Evolutionary conservation across 2,113 vertebrate genomes (phyloP).

Genomic region (Hemiprocne comata): DNA sequence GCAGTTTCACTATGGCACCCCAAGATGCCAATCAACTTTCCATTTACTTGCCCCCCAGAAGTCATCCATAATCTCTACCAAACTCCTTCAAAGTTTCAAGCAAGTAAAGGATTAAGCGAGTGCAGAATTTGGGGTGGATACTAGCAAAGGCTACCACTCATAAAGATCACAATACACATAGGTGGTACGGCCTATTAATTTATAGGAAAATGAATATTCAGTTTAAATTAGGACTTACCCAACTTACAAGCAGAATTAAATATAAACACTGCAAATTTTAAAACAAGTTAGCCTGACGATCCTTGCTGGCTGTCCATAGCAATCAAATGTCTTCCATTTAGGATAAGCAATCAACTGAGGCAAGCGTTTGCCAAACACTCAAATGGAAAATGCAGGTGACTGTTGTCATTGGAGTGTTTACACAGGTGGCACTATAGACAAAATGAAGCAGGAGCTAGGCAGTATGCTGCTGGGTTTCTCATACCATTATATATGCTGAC

Average conservation of each 20-base stretch:
- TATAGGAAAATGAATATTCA: background rate
- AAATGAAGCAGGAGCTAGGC: conserved; percentile 46
- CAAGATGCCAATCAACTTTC: conserved; percentile 14
- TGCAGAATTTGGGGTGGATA: background rate
- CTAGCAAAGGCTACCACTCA: conserved; percentile 21
- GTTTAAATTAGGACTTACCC: background rate
- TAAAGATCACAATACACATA: background rate
- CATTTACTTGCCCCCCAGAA: background rate
- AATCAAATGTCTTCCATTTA: conserved; percentile 46
- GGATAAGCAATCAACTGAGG: conserved; percentile 28
- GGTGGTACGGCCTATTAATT: background rate
- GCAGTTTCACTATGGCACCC: background rate
- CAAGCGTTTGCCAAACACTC: conserved; percentile 60
- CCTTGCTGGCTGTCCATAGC: conserved; percentile 41
- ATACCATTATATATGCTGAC: background rate
- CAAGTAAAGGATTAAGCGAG: background rate
- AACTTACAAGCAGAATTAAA: background rate
- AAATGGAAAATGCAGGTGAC: conserved; percentile 55
- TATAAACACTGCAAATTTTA: conserved; percentile 6
- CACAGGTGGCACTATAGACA: conserved; percentile 24
- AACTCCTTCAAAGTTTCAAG: conserved; percentile 21
- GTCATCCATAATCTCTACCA: background rate
- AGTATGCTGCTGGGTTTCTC: conserved; percentile 70
- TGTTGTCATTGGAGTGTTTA: conserved; percentile 70
- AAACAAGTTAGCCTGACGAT: conserved; percentile 27